Conservation (phyloP, 2,113 vertebrate species). For the Mesembrinibis cayennensis region DNA sequence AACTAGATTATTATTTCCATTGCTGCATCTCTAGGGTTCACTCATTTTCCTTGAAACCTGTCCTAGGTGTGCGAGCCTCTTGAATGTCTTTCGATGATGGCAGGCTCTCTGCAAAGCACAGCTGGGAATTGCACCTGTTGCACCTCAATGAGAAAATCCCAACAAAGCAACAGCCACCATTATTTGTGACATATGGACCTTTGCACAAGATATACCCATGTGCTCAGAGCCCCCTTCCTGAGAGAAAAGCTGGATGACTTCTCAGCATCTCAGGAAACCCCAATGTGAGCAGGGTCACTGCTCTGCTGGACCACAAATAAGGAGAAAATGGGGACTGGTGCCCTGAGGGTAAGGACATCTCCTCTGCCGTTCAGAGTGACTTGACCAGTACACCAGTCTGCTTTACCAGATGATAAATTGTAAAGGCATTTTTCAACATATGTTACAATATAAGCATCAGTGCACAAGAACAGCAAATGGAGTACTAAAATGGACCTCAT, state of each 20-base stretch:
- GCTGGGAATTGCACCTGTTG: rapidly evolving
- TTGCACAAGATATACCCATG: rapidly evolving
- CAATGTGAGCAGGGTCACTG: rapidly evolving
- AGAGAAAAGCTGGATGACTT: neutral
- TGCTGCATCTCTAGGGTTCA: neutral
- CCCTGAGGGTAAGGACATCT: neutral
- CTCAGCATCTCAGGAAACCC: neutral
- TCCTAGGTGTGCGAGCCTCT: neutral
- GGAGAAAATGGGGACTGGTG: neutral
- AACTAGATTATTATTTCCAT: neutral
- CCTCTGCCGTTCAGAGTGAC: neutral
- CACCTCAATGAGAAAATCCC: neutral
- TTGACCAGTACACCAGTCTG: neutral
- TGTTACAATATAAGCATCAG: rapidly evolving
- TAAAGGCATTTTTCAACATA: neutral
- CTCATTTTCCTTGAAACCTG: neutral
- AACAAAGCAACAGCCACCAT: neutral
- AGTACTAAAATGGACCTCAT: neutral
- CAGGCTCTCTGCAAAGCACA: rapidly evolving
- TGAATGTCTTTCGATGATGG: neutral
- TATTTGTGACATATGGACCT: neutral
- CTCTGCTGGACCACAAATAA: neutral
- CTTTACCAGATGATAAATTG: neutral
- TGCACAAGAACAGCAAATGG: neutral
- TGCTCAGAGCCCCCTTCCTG: neutral